phyloP scores from a whole-genome alignment of 2,797 vertebrate genomes.

The Nannoperca australis region DNA sequence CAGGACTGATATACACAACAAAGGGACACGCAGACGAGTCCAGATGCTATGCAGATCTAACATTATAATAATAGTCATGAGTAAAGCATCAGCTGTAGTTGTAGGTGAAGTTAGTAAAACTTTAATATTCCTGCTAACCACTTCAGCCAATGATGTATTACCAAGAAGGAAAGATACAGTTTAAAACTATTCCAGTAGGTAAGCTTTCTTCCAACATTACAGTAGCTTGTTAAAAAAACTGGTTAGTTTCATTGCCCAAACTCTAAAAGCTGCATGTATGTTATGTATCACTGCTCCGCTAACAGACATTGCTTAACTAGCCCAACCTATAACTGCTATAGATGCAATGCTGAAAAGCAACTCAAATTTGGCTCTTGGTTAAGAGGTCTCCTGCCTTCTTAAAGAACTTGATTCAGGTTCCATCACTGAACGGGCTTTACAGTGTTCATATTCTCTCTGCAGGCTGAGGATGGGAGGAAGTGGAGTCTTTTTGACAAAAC shows the following conservation, averaged over 20 bases:
- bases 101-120: not conserved
- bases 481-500: not conserved
- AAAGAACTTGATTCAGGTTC: not conserved
- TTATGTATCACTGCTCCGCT: conserved; percentile 20
- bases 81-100: conserved; percentile 5
- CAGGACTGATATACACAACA: not conserved
- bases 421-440: not conserved
- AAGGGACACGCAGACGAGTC: not conserved
- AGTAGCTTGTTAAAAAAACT: not conserved
- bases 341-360: conserved; percentile 16
- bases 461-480: not conserved
- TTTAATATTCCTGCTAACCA: conserved; percentile 14
- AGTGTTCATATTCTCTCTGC: too few relatives aligned
- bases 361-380: conserved; percentile 8
- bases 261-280: not conserved
- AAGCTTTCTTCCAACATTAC: conserved; percentile 2
- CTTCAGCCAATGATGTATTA: not conserved
- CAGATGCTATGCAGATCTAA: conserved; percentile 3
- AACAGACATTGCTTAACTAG: conserved; percentile 18
- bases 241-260: not conserved
- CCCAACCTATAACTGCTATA: conserved; percentile 2
- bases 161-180: not conserved
- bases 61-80: not conserved
- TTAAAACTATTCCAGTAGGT: not conserved
- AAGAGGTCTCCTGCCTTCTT: not conserved